Conservation (phyloP, 2,113 vertebrate genomes). For the Emydocephalus ijimae region DNA sequence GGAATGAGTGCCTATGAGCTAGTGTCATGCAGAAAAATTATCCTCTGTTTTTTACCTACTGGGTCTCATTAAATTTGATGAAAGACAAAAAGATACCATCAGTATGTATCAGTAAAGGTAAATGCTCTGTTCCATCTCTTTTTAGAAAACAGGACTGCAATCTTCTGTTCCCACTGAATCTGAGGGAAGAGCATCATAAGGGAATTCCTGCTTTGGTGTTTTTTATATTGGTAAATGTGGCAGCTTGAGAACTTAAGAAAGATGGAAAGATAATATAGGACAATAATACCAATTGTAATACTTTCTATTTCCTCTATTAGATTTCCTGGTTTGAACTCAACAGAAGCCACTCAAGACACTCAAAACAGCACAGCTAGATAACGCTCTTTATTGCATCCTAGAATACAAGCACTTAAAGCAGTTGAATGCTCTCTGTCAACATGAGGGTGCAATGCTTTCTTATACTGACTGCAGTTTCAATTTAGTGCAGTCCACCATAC, state of each 20-base stretch:
- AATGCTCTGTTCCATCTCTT: background rate
- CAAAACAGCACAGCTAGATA: background rate
- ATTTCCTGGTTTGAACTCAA: background rate
- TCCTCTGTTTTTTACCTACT: background rate
- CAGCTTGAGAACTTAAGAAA: background rate
- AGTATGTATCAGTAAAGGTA: background rate
- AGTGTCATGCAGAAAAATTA: background rate
- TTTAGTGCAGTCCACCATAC: background rate
- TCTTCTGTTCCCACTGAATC: background rate
- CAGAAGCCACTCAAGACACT: background rate
- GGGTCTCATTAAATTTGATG: background rate
- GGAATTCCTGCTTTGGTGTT: background rate
- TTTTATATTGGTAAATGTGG: background rate
- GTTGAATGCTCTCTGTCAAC: background rate
- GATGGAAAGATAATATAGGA: background rate
- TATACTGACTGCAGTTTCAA: background rate
- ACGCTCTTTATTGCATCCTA: background rate
- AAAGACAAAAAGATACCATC: background rate
- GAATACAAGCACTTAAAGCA: background rate
- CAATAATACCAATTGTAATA: background rate
- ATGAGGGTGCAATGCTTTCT: background rate
- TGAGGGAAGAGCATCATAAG: background rate
- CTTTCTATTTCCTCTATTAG: background rate
- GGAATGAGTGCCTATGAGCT: background rate
- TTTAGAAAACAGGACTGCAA: background rate